phyloP scores from a whole-genome alignment of 1,140 invertebrate species.

The Lycorma delicatula region DNA sequence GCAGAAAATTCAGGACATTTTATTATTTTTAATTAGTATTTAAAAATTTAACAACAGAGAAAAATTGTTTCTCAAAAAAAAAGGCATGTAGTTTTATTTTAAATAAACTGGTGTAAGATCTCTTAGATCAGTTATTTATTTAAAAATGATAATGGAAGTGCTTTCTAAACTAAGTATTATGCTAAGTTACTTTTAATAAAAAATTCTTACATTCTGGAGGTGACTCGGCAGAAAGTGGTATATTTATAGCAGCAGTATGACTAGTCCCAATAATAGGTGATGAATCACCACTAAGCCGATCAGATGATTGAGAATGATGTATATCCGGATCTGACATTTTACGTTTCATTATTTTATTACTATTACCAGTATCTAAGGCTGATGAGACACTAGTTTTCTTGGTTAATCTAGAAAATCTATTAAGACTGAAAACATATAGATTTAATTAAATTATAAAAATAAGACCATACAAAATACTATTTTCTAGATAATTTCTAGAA shows the following conservation, averaged over 20 bases:
- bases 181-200: too few relatives aligned
- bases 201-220: neutral
- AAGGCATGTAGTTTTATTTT: too few relatives aligned
- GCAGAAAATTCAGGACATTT: too few relatives aligned
- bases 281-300: conserved; percentile 18
- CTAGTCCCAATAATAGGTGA: conserved; percentile 8
- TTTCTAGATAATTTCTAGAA: conserved; percentile 13
- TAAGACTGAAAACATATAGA: conserved; percentile 5
- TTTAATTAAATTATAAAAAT: conserved; percentile 19
- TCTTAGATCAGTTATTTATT: too few relatives aligned
- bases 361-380: conserved; percentile 46
- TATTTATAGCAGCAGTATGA: conserved; percentile 34
- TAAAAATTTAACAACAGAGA: too few relatives aligned
- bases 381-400: conserved; percentile 12
- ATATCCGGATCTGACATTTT: conserved; percentile 79
- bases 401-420: neutral
- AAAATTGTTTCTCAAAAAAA: too few relatives aligned
- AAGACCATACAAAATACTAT: conserved; percentile 26
- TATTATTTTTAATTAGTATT: too few relatives aligned
- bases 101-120: too few relatives aligned
- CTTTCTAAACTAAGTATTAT: too few relatives aligned
- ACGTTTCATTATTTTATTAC: conserved; percentile 45
- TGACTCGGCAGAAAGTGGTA: conserved; percentile 31
- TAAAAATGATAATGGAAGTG: too few relatives aligned
- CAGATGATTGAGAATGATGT: conserved; percentile 45